Base-by-base conservation (phyloP, 2,888 invertebrate species). In the Rhyacophila evoluta region DNA sequence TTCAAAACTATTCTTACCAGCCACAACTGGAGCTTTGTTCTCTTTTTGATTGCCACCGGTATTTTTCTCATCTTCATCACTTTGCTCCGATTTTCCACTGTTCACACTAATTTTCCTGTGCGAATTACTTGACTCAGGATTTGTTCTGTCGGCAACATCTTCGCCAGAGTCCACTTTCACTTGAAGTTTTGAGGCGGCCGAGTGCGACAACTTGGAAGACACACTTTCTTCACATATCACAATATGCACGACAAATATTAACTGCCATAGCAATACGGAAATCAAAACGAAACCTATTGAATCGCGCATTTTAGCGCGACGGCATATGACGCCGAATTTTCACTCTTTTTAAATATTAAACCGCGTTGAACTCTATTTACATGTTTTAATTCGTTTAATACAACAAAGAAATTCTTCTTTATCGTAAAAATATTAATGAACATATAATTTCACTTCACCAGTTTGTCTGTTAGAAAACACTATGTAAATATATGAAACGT, bases 301-400 rank as follows among this genome's bases (percentile, higher is more conserved):
- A 85, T 86, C 87, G 84, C 87, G 87, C 89, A 89, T 89, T 86
- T 87, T 89, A 86, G 84, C 85, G 82, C 27, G 33, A 69, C 69
- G 69, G 8, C 55, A 8, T 10, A 12, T 29, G 69, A 69, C 69
- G 69, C 15, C 33, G 29, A 69, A 3, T 28, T 33, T 28, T 69
- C 33, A 29, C 33, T 69, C 15, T 3, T 69, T 69, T 29, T 12
- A 5, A 27, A 5, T 29, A 28, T 69, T 69, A 29, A 28, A 29
- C 10, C 28, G 12, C 1, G 28, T 27, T 29, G 12, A 69, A 29
- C 29, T 29, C 12, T 69, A 29, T 29, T 28, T 29, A 33, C 69
- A 69, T 69, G 1, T 69, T 55, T 6, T 55, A 25, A 55, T 55
- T 2, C 6, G 19, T 19, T 55, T 25, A 25, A 25, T 25, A 25